These are phyloP conservation scores for Micropoecilia bifurca DNA, from an alignment of 2,797 vertebrate species.

Conservation along the genomic window DNA sequence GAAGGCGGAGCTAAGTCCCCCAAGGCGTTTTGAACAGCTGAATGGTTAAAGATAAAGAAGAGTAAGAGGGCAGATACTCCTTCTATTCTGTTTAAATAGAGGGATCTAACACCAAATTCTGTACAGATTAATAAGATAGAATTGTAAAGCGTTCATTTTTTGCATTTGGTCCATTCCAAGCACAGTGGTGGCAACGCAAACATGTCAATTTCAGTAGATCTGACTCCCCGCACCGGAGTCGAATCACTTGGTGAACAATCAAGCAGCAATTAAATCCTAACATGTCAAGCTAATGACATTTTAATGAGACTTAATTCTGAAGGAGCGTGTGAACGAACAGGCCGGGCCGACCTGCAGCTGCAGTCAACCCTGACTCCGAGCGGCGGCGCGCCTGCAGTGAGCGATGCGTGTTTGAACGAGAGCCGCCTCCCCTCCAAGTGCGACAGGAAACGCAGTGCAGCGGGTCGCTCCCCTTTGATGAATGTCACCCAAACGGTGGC, in stretches of 20 bases:
- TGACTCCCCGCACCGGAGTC: conserved; percentile 6
- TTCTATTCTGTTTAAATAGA: not conserved
- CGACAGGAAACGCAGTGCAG: conserved; percentile 42
- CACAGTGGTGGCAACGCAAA: not conserved
- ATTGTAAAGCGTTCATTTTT: not conserved
- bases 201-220: not conserved
- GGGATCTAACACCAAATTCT: not conserved
- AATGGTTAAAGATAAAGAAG: conserved; percentile 7
- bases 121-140: not conserved
- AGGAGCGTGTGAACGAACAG: conserved; percentile 43
- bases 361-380: conserved; percentile 48
- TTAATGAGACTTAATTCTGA: conserved; percentile 65
- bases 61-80: conserved; percentile 3
- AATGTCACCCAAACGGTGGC: conserved; percentile 58
- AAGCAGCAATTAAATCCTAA: conserved; percentile 59
- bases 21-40: too few species aligned
- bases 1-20: too few species aligned
- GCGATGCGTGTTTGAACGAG: conserved; percentile 50
- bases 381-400: conserved; percentile 54
- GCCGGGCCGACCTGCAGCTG: conserved; percentile 15
- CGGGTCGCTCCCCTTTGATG: conserved; percentile 66
- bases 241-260: conserved; percentile 51
- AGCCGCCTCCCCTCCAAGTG: conserved; percentile 36
- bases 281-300: conserved; percentile 57
- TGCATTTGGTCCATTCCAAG: not conserved